A percentile compares a stretch with the other conserved stretches of the same genome.
Evolutionary conservation across 2,888 invertebrate genomes (phyloP).

Genomic region (Silvanus unidentatus): DNA sequence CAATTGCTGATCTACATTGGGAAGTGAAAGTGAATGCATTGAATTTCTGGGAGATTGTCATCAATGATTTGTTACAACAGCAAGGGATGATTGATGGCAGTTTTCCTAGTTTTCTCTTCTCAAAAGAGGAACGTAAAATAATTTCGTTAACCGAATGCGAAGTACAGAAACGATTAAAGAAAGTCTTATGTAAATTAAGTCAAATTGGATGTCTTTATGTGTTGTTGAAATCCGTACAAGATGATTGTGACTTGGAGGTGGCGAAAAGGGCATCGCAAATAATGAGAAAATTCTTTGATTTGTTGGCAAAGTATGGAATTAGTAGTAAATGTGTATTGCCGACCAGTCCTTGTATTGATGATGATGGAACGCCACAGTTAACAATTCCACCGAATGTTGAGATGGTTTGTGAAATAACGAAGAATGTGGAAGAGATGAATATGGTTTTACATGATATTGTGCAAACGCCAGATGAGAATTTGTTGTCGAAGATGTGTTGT

Average conservation of each 20-base stretch:
- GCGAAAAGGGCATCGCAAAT: slow-evolving; percentile 56
- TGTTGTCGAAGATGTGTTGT: slow-evolving; percentile 58
- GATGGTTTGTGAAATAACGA: slow-evolving; percentile 4
- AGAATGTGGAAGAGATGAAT: slow-evolving; percentile 37
- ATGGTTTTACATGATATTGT: slow-evolving; percentile 60
- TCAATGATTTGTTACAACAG: slow-evolving; percentile 58
- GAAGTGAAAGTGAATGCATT: slow-evolving; percentile 71
- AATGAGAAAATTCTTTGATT: slow-evolving; percentile 50
- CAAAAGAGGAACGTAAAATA: slow-evolving; percentile 71
- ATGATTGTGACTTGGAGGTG: slow-evolving; percentile 68
- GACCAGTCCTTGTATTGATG: neutral
- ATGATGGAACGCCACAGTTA: neutral
- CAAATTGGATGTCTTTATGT: slow-evolving; percentile 65
- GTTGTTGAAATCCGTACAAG: slow-evolving; percentile 58
- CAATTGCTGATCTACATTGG: slow-evolving; percentile 72
- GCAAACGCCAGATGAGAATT: slow-evolving; percentile 56
- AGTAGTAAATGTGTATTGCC: neutral
- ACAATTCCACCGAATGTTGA: too few relatives aligned
- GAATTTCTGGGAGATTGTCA: slow-evolving; percentile 66
- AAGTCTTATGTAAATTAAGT: slow-evolving; percentile 63
- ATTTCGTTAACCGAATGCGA: slow-evolving; percentile 64
- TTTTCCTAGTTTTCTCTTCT: slow-evolving; percentile 75
- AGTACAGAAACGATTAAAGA: slow-evolving; percentile 58
- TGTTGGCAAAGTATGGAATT: slow-evolving; percentile 52
- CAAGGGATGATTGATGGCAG: slow-evolving; percentile 81